Evolutionary conservation across 2,113 vertebrate species (phyloP), one percentile per base, ranked within the genome.

Genomic region (Rafetus swinhoei): DNA sequence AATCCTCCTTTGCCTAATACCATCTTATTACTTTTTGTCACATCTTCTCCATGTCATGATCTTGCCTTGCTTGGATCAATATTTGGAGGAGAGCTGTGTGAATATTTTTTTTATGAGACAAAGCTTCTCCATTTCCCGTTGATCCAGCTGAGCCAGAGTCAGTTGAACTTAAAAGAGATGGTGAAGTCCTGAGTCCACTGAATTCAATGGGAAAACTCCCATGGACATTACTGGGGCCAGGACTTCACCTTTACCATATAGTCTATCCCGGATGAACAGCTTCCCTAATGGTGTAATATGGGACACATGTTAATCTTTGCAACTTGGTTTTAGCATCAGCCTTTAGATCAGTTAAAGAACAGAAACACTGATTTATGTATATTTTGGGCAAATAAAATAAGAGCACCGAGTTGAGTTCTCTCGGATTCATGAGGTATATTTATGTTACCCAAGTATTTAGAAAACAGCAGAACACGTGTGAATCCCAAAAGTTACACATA

Each of bases 361-460:
- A 27, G 85, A 72, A 5, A 25, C 79, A 89, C 29, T 32, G 5
- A 45, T 50, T 13, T 85, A 6, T 59, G 9, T 3, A 13, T 12
- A 35, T 35, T 14, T 72, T 69, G 5, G 39, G 0, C 84, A n/a
- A 32, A 69, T 22, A 86, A 65, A 69, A 69, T 22, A 86, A 55
- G 77, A 94, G 74, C 65, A 95, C 29, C n/a, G 55, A 85, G 94
- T 18, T 16, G 35, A 90, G 45, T 79, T 84, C 84, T 60, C 55
- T 84, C 88, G 69, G 69, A 88, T 88, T 69, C 95, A 53, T 90
- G 80, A 27, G 55, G 81, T 87, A 93, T 53, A 25, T 59, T 45
- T 89, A 72, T 88, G 79, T 81, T 90, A 53, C 89, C 69, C 84
- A 97, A 87, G 79, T 94, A 94, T 74, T 90, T 76, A 94, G 72